A percentile compares a stretch with the other conserved stretches of the same genome.
Evolutionary conservation across 2,888 invertebrate genomes (phyloP).

Genomic region (Hemithea aestivaria): DNA sequence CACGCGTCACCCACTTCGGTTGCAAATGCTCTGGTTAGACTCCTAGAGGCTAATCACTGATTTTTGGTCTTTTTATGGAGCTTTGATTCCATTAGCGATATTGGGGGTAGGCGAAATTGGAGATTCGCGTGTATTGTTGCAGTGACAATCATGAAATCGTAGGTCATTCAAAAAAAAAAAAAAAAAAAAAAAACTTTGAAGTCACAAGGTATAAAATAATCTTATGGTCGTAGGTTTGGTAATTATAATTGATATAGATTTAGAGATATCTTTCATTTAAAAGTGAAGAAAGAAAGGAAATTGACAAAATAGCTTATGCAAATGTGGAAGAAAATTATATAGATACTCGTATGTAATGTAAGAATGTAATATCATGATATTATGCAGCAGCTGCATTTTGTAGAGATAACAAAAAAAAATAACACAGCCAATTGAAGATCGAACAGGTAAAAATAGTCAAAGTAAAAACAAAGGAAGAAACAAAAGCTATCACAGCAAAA

Average conservation of each 20-base stretch:
- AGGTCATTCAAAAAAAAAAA: background rate
- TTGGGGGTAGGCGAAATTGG: slow-evolving; percentile 7
- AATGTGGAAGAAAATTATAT: too few relatives aligned
- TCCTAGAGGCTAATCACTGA: slow-evolving; percentile 33
- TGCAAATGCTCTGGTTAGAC: slow-evolving; percentile 21
- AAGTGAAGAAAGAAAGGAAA: too few relatives aligned
- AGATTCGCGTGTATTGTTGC: slow-evolving; percentile 2
- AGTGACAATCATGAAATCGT: background rate
- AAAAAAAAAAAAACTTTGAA: too few relatives aligned
- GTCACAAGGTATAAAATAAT: too few relatives aligned
- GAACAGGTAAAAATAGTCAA: background rate
- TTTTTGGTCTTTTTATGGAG: slow-evolving; percentile 22
- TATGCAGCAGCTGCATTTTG: too few relatives aligned
- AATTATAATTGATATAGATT: too few relatives aligned
- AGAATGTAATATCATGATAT: too few relatives aligned
- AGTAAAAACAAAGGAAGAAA: slow-evolving; percentile 8
- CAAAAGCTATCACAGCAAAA: slow-evolving; percentile 9
- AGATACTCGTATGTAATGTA: too few relatives aligned
- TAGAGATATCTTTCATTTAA: too few relatives aligned
- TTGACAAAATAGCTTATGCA: too few relatives aligned
- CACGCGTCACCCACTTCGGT: slow-evolving; percentile 47
- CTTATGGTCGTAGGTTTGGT: too few relatives aligned
- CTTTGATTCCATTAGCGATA: slow-evolving; percentile 23
- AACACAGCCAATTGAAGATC: background rate
- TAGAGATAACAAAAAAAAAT: too few relatives aligned